Evolutionary conservation across 1,140 invertebrate genomes (phyloP), one percentile per base, ranked within the genome.

Genomic region (Calycopis cecrops): DNA sequence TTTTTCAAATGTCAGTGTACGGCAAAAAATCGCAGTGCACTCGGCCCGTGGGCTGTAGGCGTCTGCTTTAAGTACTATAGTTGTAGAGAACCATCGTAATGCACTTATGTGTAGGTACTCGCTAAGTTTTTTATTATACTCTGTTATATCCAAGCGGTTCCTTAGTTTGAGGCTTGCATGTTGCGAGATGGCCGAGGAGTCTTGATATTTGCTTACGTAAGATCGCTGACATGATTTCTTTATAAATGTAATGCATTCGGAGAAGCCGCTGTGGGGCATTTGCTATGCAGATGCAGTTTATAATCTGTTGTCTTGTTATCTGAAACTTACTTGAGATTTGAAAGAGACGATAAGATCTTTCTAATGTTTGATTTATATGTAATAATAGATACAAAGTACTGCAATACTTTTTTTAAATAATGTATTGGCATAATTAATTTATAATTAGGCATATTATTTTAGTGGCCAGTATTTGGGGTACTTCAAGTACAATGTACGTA

Each of bases 121-220:
- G 73, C 74, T 75, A 83, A 81, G 68, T 86, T 86, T 86, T 86
- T 86, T 86, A 86, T 83, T 86, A 84, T 85, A 81, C 66, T 71
- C 76, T 61, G 69, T 78, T 82, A 73, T 80, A 80, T 73, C 73
- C 75, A 62, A 71, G 75, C 73, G 73, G 75, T 82, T 76, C 72
- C 76, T 83, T 79, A 80, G 76, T 80, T 81, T 73, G 74, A 83
- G 69, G 60, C 67, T 75, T 59, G 69, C 57, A 62, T 67, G 63
- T 59, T 63, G 35, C 49, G 57, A 59, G 53, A 28, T 2, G 6
- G 21, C 21, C 12, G 62, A 75, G 56, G 57, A 48, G 61, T 73
- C 75, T 83, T 84, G 80, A 72, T 81, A 62, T 79, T 71, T 59
- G 48, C 48, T 67, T 63, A 63, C 59, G 55, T 67, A 17, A 42